phyloP scores from a whole-genome alignment of 2,113 vertebrate species.

The Camelus bactrianus region DNA sequence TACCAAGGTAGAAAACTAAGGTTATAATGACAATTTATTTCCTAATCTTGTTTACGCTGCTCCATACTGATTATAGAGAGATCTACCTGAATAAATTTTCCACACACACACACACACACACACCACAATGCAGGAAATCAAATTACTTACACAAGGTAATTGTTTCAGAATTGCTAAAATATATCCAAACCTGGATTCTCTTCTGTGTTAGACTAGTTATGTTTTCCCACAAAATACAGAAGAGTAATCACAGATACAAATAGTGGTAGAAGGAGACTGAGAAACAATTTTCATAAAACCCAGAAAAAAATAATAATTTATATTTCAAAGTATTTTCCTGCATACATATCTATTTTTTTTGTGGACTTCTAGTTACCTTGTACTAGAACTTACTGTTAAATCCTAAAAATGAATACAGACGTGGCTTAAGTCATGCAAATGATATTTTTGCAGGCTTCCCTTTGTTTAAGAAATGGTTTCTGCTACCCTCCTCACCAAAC shows the following conservation, averaged over 20 bases:
- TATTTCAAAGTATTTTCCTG: not conserved
- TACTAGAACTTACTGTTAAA: not conserved
- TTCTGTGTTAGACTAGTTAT: not conserved
- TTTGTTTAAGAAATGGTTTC: not conserved
- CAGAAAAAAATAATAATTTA: not conserved
- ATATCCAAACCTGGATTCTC: conserved; percentile 58
- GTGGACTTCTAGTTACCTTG: not conserved
- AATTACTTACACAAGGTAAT: conserved; percentile 73
- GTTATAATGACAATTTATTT: conserved; percentile 72
- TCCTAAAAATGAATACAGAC: not conserved
- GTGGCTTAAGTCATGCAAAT: not conserved
- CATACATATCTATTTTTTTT: not conserved
- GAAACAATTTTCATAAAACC: not conserved
- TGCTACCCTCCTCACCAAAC: not conserved
- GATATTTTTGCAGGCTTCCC: not conserved
- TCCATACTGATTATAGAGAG: conserved; percentile 62
- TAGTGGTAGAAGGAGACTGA: not conserved
- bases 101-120: conserved; percentile 63
- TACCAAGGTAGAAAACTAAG: conserved; percentile 77
- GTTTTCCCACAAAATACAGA: not conserved
- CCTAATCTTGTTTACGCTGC: conserved; percentile 74
- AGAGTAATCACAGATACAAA: not conserved
- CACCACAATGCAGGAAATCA: conserved; percentile 70
- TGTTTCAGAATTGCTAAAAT: conserved; percentile 61
- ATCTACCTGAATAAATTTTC: conserved; percentile 34